Evolutionary conservation across 2,113 vertebrate genomes (phyloP), one percentile per base, ranked within the genome.

Genomic region (Cololabis saira): DNA sequence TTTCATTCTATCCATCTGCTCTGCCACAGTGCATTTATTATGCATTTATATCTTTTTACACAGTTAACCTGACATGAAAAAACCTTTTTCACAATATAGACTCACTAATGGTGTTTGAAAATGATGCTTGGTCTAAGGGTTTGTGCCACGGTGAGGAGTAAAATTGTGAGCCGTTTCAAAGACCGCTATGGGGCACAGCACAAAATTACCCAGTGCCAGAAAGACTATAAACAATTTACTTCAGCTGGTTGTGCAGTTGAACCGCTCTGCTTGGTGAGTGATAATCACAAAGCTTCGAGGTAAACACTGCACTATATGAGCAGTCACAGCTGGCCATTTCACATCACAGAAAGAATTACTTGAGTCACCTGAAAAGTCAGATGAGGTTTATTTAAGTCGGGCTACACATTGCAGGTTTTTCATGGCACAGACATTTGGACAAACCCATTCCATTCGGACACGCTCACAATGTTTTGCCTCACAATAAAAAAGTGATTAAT

Each of bases 201-300:
- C 68, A 19, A 75, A 78, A 73, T 77, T 18, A 50, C 19, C 48
- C 13, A 59, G 18, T 58, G 51, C 7, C 24, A 56, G 19, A 30
- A 16, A 71, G 64, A 65, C 9, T 52, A 21, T 50, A 79, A 85
- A 71, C 85, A 86, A 58, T 80, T 56, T 69, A 60, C 44, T 83
- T 87, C 56, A 85, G 18, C 33, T 76, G 73, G 88, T 74, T 83
- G 61, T 51, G 37, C 55, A 41, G 66, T 77, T 74, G 55, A 84
- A 84, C 85, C 81, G 81, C 70, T 87, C 63, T 55, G 73, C 84
- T 76, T 76, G 81, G 19, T 58, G 51, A 63, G 66, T 21, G 53
- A 77, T 84, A 83, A 85, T 78, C 61, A 81, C 65, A 72, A 84
- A 71, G 63, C 75, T 63, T 62, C 22, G n/a, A 69, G 52, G 80